Evolutionary conservation across 2,113 vertebrate species (phyloP), one percentile per base, ranked within the genome.

Genomic region (Plectropomus leopardus): DNA sequence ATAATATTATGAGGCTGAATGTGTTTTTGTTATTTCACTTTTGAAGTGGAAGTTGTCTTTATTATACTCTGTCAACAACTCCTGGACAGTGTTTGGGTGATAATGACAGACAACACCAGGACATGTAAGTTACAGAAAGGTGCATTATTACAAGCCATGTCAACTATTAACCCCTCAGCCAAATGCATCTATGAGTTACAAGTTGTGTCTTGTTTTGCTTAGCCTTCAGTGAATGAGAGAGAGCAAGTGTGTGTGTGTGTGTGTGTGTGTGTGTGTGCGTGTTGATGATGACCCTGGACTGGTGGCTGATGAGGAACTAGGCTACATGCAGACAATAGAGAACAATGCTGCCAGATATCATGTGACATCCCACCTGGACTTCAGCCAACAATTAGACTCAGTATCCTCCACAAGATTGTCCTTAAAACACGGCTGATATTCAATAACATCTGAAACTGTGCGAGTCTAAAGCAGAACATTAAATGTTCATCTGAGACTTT

Each of bases 291-390:
- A 90, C 86, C 77, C 69, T 76, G 72, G 60, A 84, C 65, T 66
- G 24, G 44, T 72, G 54, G 63, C 83, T 83, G 64, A 59, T 44
- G 71, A 76, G 84, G 86, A 94, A 95, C 65, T 93, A 88, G 89
- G 93, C 66, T 90, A 92, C 75, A 16, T 84, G 23, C 71, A 93
- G 77, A 95, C 91, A 95, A 93, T 88, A 85, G 86, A 69, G 60
- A 78, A 85, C 61, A 84, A 89, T 78, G 79, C 84, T 87, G 78
- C 80, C 87, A 91, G 80, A 92, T 83, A 85, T 85, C 72, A 85
- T 63, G 72, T 95, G 94, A 94, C 91, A 92, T 94, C 90, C 94
- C 74, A 80, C 57, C 66, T 87, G 92, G 89, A 88, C 50, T 9
- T 36, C 26, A 36, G 89, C 90, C 94, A 93, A 83, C 72, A 80